Conservation (phyloP, 2,113 vertebrate genomes). For the Boulengeromyrus knoepffleri region DNA sequence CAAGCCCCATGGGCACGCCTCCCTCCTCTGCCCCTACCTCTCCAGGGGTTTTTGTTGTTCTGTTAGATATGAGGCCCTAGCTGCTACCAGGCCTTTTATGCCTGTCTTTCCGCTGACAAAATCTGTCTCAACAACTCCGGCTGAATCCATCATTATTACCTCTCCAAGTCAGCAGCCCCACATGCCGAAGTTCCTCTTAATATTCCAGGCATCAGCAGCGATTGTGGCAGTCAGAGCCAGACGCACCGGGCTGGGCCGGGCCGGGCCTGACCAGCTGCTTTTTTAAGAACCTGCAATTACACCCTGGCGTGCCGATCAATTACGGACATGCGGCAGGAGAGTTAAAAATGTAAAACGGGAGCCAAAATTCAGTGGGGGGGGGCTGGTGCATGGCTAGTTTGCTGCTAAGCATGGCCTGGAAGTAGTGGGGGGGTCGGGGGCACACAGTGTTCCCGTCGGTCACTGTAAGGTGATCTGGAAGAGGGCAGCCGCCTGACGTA, state of each 20-base stretch:
- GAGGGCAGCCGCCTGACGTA: neutral
- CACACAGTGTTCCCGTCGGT: neutral
- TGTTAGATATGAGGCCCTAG: neutral
- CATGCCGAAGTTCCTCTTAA: neutral
- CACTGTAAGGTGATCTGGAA: neutral
- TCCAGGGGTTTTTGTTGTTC: neutral
- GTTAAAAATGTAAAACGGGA: neutral
- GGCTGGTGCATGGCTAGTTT: neutral
- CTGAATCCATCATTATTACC: neutral
- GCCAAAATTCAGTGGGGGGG: neutral
- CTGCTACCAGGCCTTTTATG: neutral
- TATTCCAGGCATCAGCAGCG: neutral
- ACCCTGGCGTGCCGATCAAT: slow-evolving; percentile 36
- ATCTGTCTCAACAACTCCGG: neutral
- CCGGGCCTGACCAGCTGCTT: slow-evolving; percentile 30
- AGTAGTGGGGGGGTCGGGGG: neutral
- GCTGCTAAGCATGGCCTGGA: neutral
- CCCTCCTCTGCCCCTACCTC: neutral
- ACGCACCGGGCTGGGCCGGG: slow-evolving; percentile 18
- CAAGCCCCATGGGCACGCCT: neutral
- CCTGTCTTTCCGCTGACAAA: neutral
- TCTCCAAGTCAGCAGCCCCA: neutral
- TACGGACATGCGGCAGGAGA: slow-evolving; percentile 20
- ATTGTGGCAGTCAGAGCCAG: slow-evolving; percentile 33
- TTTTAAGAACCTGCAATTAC: slow-evolving; percentile 42